These are phyloP conservation scores for Pyrgus malvae DNA, from an alignment of 2,888 invertebrate species.

Conservation along the genomic window DNA sequence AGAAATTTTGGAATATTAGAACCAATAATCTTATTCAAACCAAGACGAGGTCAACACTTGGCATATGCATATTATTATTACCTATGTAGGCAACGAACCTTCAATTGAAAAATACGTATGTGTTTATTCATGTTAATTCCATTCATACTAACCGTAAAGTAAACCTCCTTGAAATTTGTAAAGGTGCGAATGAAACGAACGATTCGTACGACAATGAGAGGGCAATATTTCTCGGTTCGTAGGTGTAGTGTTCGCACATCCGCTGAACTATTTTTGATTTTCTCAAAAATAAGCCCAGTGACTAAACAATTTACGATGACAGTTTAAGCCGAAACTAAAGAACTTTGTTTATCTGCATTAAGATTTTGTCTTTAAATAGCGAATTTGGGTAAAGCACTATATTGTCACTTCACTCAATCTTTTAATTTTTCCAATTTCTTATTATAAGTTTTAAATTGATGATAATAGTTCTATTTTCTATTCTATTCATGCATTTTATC, in stretches of 20 bases:
- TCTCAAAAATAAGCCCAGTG: constrained; percentile 30
- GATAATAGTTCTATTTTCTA: too few relatives aligned
- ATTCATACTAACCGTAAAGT: constrained; percentile 32
- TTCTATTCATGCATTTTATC: too few relatives aligned
- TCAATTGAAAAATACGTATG: constrained; percentile 13
- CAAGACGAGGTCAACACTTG: constrained; percentile 16
- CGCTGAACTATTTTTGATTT: constrained; percentile 46
- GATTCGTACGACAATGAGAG: neutral
- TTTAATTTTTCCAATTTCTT: too few relatives aligned
- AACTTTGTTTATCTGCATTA: too few relatives aligned
- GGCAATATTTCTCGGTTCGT: neutral
- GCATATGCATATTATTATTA: too few relatives aligned
- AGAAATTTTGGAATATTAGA: too few relatives aligned
- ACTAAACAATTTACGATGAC: neutral
- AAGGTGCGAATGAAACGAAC: constrained; percentile 33
- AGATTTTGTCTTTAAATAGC: too few relatives aligned
- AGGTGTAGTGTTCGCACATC: constrained; percentile 36
- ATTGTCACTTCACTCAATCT: too few relatives aligned
- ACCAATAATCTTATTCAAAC: too few relatives aligned
- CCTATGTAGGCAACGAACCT: constrained; percentile 25
- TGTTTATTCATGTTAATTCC: constrained; percentile 20
- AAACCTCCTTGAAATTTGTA: constrained; percentile 34
- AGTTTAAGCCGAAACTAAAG: neutral
- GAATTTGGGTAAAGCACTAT: too few relatives aligned
- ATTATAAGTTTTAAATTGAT: too few relatives aligned